A percentile compares a stretch with the other conserved stretches of the same genome.
Conservation (phyloP, 2,113 vertebrate genomes). For the Stomatorhinus ivindoensis region DNA sequence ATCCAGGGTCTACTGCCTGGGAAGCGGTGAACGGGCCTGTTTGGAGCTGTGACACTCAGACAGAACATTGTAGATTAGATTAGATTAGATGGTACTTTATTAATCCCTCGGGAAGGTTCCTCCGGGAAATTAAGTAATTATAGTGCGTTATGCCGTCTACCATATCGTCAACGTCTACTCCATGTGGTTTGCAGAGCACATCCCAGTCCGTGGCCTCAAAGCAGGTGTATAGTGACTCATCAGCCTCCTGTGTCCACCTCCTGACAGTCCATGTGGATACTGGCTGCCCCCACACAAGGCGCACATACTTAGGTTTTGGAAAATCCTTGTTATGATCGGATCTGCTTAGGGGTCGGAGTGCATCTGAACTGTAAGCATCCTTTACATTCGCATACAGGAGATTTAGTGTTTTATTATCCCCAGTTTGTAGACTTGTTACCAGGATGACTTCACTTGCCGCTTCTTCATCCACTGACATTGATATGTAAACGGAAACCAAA, state of each 20-base stretch:
- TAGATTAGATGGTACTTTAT: no score
- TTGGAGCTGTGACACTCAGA: not conserved
- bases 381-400: not conserved
- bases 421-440: not conserved
- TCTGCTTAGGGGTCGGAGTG: not conserved
- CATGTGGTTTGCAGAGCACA: not conserved
- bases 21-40: not conserved
- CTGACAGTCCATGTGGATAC: not conserved
- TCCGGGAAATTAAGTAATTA: no score
- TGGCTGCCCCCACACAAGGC: no score
- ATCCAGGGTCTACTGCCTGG: not conserved
- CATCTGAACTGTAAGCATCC: not conserved
- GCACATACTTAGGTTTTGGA: no score
- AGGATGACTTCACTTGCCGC: not conserved
- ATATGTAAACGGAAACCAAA: not conserved
- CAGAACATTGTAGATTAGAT: not conserved
- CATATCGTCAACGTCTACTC: not conserved
- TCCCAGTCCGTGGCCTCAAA: constrained; percentile 30
- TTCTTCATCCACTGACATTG: not conserved
- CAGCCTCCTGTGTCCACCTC: not conserved
- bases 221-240: constrained; percentile 32
- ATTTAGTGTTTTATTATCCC: not conserved
- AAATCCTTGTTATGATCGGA: not conserved
- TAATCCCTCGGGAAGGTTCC: no score
- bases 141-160: not conserved